These are phyloP conservation scores for Grammomys surdaster DNA, from an alignment of 2,113 vertebrate genomes.

Conservation along the genomic window DNA sequence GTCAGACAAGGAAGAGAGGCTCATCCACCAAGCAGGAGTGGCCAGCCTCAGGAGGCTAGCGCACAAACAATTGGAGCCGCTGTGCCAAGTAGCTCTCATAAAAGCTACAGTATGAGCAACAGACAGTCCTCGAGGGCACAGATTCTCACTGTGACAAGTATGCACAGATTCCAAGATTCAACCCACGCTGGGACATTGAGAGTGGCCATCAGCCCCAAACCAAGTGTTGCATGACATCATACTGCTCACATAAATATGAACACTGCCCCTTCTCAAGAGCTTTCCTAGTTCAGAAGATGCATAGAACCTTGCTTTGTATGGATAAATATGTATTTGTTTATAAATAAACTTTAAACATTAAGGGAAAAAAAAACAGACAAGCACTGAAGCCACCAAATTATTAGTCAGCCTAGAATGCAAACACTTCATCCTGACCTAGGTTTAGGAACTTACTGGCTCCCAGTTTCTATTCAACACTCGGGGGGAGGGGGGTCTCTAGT, in stretches of 20 bases:
- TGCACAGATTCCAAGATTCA: background rate
- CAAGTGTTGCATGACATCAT: background rate
- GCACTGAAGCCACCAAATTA: background rate
- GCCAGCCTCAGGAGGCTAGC: background rate
- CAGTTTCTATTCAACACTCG: background rate
- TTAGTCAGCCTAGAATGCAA: background rate
- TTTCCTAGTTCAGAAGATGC: constrained; percentile 14
- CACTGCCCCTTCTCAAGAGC: background rate
- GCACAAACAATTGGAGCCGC: background rate
- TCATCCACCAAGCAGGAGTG: background rate
- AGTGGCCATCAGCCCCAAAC: constrained; percentile 21
- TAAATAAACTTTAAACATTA: background rate
- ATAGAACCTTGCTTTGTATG: background rate
- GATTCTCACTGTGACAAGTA: background rate
- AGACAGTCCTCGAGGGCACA: constrained; percentile 33
- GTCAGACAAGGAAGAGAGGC: background rate
- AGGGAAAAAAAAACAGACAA: background rate
- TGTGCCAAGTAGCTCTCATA: background rate
- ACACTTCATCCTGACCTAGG: background rate
- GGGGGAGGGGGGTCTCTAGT: background rate
- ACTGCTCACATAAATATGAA: background rate
- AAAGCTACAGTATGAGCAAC: background rate
- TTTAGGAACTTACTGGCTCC: background rate
- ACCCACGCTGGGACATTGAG: background rate
- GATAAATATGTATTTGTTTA: background rate